phyloP scores from a whole-genome alignment of 1,140 invertebrate genomes.

The Platorchestia sp. region DNA sequence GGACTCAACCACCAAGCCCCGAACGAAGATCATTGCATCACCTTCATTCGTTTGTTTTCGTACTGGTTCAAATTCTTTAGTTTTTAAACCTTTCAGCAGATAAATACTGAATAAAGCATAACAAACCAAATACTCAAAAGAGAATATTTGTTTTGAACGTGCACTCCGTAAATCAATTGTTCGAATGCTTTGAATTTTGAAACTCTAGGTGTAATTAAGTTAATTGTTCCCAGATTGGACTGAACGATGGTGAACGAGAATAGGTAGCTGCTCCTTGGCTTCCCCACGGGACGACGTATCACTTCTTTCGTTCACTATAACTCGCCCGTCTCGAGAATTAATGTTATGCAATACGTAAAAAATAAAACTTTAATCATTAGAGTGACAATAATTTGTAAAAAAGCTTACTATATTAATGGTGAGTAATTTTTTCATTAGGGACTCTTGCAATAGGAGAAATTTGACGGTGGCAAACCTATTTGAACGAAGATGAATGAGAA shows the following conservation, averaged over 20 bases:
- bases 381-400: not conserved
- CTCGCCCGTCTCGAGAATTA: not conserved
- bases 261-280: constrained; percentile 21
- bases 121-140: not conserved
- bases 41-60: not conserved
- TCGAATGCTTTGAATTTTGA: not conserved
- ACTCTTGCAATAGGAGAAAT: not conserved
- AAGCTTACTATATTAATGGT: not conserved
- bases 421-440: not conserved
- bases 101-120: not conserved
- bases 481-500: constrained; percentile 32
- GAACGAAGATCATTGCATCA: constrained; percentile 4
- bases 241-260: not conserved
- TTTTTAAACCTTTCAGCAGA: not conserved
- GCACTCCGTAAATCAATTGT: not conserved
- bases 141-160: not conserved
- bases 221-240: not conserved
- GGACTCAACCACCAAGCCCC: constrained; percentile 48
- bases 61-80: not conserved
- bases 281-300: not conserved
- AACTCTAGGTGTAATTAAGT: not conserved
- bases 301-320: constrained; percentile 21
- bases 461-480: not conserved
- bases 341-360: not conserved
- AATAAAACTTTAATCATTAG: not conserved